Evolutionary conservation across 1,140 invertebrate genomes (phyloP), one percentile per base, ranked within the genome.

Genomic region (Drosophila quadrilineata): DNA sequence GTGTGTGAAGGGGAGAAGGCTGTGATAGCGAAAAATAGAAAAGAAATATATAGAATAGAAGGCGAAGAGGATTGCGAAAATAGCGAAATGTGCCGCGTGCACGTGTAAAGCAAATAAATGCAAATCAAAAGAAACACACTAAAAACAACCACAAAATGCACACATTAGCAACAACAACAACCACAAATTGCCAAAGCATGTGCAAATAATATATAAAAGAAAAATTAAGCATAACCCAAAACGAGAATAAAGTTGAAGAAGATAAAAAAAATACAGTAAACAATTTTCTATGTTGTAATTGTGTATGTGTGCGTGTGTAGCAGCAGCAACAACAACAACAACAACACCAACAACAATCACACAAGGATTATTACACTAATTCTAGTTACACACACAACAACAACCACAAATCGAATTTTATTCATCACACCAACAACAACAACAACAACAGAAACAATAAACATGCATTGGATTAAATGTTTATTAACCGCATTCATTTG

Each of bases 401-500:
- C 33, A 54, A 50, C 26, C 31, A 65, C 56, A 40, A 40, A 52
- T 22, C 8, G 28, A 26, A 45, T 38, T 52, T 40, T 40, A 52
- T 63, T 64, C 52, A 59, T 49, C 45, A 59, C 21, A 56, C 43
- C 70, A 75, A 58, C 28, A 54, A 16, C 35, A 68, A 33, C 33
- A 41, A 54, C 52, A 68, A 59, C 49, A 58, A 56, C 35, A 69
- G 52, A 62, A 66, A n/a, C 63, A 82, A 82, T 84, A 84, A 88
- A 84, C 75, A 88, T 88, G 87, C 71, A 88, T 84, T 88, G 87
- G 87, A 88, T 88, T 85, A 88, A 88, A 87, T 74, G 87, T 76
- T 85, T 87, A 87, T 75, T 87, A 73, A 79, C 75, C 36, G 84
- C 87, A 74, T 84, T 88, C 35, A 67, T 88, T 74, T 87, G 75